Evolutionary conservation across 2,113 vertebrate species (phyloP), one percentile per base, ranked within the genome.

Genomic region (Cnemophilus loriae): DNA sequence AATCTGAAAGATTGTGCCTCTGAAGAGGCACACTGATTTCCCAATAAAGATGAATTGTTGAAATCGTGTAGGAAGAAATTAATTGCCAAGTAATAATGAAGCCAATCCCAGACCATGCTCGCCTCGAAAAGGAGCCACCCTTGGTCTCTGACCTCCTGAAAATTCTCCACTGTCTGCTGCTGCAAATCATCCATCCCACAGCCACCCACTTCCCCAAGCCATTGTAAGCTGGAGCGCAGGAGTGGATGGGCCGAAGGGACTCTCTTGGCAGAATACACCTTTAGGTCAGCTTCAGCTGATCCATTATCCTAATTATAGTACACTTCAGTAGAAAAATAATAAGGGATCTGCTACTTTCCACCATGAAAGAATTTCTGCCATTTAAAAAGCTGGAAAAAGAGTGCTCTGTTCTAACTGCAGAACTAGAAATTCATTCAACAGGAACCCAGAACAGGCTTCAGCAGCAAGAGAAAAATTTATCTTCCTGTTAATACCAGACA

Each of bases 201-300:
- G 69, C 37, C 49, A 70, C 33, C 19, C 0, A 1, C 22, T 63
- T 20, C 7, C 32, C 32, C 17, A 37, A 4, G 50, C 4, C 35
- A 37, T 7, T 0, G 0, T 6, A 65, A 44, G 8, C 7, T 30
- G 12, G 8, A 52, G 5, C 0, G 0, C 32, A 75, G 27, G 23
- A 64, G 14, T 2, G 1, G 3, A n/a, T 20, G 33, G 59, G 30
- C 26, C 84, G 57, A 85, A 30, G 19, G 12, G 71, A 22, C 3
- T 46, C 16, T 75, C 28, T 18, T 28, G 30, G 52, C 23, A 63
- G 23, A 63, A 28, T 9, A n/a, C 13, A 41, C 39, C 32, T 49
- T 44, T 13, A 11, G 3, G 21, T 37, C 39, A 87, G 23, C n/a
- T 67, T 70, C 61, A 53, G 41, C 24, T 5, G 4, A 57, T 63